Evolutionary conservation across 2,113 vertebrate genomes (phyloP).

Genomic region (Mesoclemmys tuberculata): DNA sequence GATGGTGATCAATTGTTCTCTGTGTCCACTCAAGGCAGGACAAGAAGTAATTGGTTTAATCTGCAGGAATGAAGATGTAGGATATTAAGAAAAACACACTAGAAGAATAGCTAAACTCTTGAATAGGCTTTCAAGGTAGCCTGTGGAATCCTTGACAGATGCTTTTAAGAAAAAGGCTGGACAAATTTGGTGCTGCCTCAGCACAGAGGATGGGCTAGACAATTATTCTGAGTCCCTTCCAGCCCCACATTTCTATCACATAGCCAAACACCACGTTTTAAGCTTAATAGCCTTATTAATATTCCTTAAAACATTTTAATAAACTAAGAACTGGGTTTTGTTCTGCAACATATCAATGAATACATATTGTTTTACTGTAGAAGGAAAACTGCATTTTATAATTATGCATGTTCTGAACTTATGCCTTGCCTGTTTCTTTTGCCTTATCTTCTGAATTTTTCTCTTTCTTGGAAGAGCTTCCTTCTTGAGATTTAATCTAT

Average conservation of each 20-base stretch:
- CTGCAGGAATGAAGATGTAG: background rate
- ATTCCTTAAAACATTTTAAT: background rate
- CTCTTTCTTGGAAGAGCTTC: slow-evolving; percentile 78
- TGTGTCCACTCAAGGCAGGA: background rate
- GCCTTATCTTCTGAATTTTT: slow-evolving; percentile 82
- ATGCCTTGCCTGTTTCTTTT: slow-evolving; percentile 82
- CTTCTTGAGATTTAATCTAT: slow-evolving; percentile 87
- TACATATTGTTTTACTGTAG: background rate
- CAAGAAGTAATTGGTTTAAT: background rate
- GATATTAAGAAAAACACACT: background rate
- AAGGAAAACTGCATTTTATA: background rate
- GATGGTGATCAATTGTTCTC: background rate
- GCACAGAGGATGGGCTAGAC: background rate
- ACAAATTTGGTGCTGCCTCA: background rate
- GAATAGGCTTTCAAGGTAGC: background rate
- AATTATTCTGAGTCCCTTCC: background rate
- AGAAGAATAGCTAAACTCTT: background rate
- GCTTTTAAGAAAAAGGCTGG: background rate
- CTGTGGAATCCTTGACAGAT: background rate
- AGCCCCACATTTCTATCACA: background rate
- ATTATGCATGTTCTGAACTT: background rate
- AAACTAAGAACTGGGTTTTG: background rate
- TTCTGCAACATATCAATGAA: background rate
- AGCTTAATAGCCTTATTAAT: background rate
- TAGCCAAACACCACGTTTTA: background rate